These are phyloP conservation scores for Sphaeridia pumilis DNA, from an alignment of 2,888 invertebrate genomes.

Conservation along the genomic window DNA sequence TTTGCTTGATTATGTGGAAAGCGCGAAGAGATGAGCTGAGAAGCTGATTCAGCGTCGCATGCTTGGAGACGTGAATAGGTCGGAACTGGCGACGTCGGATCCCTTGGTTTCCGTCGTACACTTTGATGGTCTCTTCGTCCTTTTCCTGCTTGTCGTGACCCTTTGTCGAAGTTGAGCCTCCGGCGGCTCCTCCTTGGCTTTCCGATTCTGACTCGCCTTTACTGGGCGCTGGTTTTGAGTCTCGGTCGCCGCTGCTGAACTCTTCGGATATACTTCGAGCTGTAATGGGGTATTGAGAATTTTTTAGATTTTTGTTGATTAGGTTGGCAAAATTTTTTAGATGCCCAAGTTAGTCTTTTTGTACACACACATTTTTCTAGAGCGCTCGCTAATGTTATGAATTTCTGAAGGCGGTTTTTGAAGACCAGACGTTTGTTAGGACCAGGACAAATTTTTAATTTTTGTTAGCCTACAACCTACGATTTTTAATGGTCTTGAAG, in stretches of 20 bases:
- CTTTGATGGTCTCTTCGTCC: conserved; percentile 70
- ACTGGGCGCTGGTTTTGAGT: conserved; percentile 38
- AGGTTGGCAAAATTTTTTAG: too few species aligned
- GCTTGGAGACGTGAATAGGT: conserved; percentile 78
- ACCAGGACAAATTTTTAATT: too few species aligned
- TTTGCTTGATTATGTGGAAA: conserved; percentile 86
- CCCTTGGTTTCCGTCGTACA: conserved; percentile 96
- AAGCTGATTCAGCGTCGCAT: conserved; percentile 77
- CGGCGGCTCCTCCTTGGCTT: too few species aligned
- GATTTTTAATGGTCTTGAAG: too few species aligned
- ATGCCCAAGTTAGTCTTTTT: too few species aligned
- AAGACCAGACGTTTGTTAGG: too few species aligned
- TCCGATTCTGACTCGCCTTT: conserved; percentile 39
- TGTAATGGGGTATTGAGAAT: too few species aligned
- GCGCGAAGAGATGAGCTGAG: conserved; percentile 82
- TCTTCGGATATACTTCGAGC: conserved; percentile 95
- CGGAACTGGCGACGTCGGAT: conserved; percentile 82
- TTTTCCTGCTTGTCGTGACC: conserved; percentile 60
- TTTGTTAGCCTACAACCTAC: too few species aligned
- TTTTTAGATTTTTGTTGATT: too few species aligned
- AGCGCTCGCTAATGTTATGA: too few species aligned
- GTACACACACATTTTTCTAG: too few species aligned
- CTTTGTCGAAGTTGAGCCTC: conserved; percentile 45
- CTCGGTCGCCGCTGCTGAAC: conserved; percentile 78
- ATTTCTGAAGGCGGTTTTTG: too few species aligned